Evolutionary conservation across 2,888 invertebrate genomes (phyloP), one percentile per base, ranked within the genome.

Genomic region (Glyphotaelius pellucidus): DNA sequence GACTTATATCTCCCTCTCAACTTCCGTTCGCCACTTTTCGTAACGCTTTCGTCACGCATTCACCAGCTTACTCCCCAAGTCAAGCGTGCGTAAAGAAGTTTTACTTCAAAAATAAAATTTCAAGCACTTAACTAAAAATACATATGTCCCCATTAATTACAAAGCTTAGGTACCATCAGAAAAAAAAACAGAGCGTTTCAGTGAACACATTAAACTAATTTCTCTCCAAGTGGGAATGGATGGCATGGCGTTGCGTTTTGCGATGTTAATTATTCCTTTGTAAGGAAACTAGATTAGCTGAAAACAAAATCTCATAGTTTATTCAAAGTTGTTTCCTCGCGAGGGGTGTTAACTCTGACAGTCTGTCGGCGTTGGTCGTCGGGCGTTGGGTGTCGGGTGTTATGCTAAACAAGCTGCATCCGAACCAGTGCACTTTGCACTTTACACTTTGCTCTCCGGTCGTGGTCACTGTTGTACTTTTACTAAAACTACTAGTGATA

Each of bases 231-330:
- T 67, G 67, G n/a, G n/a, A 67, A 67, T n/a, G 67, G 67, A n/a
- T 67, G 67, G 67, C 67, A 25, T 67, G n/a, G 67, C 67, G n/a
- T 19, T 85, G n/a, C 38, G 30, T 67, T 89, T 80, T 80, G 79
- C 38, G 32, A 32, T 30, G 80, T 89, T 89, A 80, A 89, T 89
- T 89, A 89, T 89, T 89, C 89, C 89, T 89, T 89, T 89, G 89
- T 89, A 80, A 87, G 87, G 86, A 86, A 91, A 91, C 91, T 91
- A 80, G 92, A 92, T 92, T 92, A 91, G 32, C 91, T 79, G 86
- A 52, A 80, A 89, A 89, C 91, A 89, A 92, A 92, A 92, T 92
- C 91, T 92, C 92, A 87, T 91, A 92, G 92, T 92, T 92, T 92
- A 92, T 92, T 92, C 92, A 88, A 67, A 87, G 35, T 89, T 67